phyloP scores from a whole-genome alignment of 2,888 invertebrate genomes.

The Machimus rusticus region DNA sequence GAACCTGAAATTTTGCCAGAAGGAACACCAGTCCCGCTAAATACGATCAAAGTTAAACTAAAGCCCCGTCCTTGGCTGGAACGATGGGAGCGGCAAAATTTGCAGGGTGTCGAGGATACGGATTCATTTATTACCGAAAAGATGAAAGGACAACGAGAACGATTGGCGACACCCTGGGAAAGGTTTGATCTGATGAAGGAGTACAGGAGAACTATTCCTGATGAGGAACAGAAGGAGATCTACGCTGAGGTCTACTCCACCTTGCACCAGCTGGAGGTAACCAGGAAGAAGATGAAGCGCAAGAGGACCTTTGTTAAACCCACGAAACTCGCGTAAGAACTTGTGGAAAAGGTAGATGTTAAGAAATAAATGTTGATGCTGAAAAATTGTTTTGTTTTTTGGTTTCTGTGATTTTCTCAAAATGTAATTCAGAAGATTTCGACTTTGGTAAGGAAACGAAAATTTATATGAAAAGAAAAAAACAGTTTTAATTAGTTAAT shows the following conservation, averaged over 20 bases:
- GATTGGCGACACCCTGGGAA: slow-evolving; percentile 78
- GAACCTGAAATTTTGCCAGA: slow-evolving; percentile 81
- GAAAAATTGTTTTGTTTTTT: not conserved
- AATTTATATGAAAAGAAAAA: not conserved
- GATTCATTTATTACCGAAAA: slow-evolving; percentile 67
- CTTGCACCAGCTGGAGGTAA: slow-evolving; percentile 74
- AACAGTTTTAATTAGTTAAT: not conserved
- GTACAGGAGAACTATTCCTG: slow-evolving; percentile 87
- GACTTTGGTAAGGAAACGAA: not conserved
- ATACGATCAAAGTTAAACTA: slow-evolving; percentile 74
- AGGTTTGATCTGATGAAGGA: slow-evolving; percentile 94
- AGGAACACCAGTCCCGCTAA: slow-evolving; percentile 80
- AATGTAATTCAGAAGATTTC: not conserved
- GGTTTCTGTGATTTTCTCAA: too few relatives aligned
- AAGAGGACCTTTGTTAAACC: slow-evolving; percentile 70
- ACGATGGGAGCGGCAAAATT: slow-evolving; percentile 83
- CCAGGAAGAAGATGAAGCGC: slow-evolving; percentile 70
- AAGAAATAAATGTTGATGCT: not conserved
- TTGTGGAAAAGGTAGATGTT: not conserved
- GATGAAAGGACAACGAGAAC: slow-evolving; percentile 65
- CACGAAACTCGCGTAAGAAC: slow-evolving; percentile 62
- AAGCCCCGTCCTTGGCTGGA: slow-evolving; percentile 90
- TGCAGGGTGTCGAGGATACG: slow-evolving; percentile 76
- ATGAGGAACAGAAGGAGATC: slow-evolving; percentile 86
- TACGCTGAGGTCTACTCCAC: slow-evolving; percentile 83